phyloP scores from a whole-genome alignment of 1,140 invertebrate species.

The Heliconius eleuchia region DNA sequence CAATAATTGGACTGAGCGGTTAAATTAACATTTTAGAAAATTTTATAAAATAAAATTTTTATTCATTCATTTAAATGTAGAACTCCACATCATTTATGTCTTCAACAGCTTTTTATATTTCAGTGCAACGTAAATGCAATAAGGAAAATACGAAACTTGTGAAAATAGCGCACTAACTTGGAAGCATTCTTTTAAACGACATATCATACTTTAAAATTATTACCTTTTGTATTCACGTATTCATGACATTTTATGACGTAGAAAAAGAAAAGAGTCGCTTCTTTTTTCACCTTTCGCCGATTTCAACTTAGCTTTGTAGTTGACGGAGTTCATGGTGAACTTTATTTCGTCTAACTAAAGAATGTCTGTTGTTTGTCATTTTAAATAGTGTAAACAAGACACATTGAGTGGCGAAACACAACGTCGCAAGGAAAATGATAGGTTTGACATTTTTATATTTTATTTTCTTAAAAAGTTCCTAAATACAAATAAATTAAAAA shows the following conservation, averaged over 20 bases:
- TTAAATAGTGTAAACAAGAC: no score
- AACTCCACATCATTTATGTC: background rate
- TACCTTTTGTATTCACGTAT: background rate
- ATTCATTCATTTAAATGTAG: background rate
- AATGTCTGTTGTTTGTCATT: no score
- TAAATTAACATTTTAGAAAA: background rate
- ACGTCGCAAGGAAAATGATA: no score
- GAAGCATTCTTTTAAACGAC: background rate
- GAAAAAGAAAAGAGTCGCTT: background rate
- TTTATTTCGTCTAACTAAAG: no score
- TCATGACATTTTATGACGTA: background rate
- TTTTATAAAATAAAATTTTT: background rate
- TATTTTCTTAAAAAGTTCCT: no score
- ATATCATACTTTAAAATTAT: background rate
- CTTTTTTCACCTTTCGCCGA: background rate
- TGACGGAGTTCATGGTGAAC: background rate
- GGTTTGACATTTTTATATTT: no score
- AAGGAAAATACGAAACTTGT: constrained; percentile 4
- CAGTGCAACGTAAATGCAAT: background rate
- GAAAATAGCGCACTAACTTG: background rate
- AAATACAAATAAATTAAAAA: no score
- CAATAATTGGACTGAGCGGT: no score
- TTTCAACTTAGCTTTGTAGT: background rate
- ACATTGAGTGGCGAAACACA: no score
- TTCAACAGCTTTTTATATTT: background rate